Conservation (phyloP, 64 coral and sea anemone species). For the Porites lutea region DNA sequence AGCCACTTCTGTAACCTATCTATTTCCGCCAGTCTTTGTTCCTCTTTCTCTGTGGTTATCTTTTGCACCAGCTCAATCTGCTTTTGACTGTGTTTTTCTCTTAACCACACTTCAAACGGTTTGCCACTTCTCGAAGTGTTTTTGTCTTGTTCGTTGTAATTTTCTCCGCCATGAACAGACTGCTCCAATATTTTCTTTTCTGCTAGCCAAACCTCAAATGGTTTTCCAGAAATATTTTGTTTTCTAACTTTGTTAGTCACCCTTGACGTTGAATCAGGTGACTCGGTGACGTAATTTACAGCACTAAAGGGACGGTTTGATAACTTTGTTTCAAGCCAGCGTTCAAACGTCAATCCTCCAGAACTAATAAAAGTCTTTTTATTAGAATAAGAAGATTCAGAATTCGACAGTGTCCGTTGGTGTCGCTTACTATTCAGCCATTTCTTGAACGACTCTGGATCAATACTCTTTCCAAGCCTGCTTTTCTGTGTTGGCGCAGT, state of each 20-base stretch:
- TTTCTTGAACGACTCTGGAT: slow-evolving; percentile 83
- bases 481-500: slow-evolving; percentile 67
- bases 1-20: slow-evolving; percentile 72
- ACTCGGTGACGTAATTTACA: slow-evolving; percentile 35
- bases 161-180: neutral
- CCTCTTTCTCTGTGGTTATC: slow-evolving; percentile 77
- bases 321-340: slow-evolving; percentile 82
- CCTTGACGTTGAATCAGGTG: slow-evolving; percentile 10
- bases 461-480: slow-evolving; percentile 78
- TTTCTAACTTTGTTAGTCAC: slow-evolving; percentile 22
- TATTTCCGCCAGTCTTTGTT: slow-evolving; percentile 54
- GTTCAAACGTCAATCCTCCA: slow-evolving; percentile 86
- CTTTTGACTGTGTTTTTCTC: slow-evolving; percentile 82
- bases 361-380: slow-evolving; percentile 81
- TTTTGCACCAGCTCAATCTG: slow-evolving; percentile 92
- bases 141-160: slow-evolving; percentile 10
- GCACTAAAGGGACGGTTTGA: slow-evolving; percentile 35
- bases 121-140: slow-evolving; percentile 58
- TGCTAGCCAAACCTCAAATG: slow-evolving; percentile 78
- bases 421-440: slow-evolving; percentile 79
- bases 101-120: slow-evolving; percentile 78
- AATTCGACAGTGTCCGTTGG: slow-evolving; percentile 18
- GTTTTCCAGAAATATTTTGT: slow-evolving; percentile 66
- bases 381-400: slow-evolving; percentile 46
- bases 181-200: slow-evolving; percentile 66